phyloP scores from a whole-genome alignment of 2,113 vertebrate species.

The Pungitius pungitius region DNA sequence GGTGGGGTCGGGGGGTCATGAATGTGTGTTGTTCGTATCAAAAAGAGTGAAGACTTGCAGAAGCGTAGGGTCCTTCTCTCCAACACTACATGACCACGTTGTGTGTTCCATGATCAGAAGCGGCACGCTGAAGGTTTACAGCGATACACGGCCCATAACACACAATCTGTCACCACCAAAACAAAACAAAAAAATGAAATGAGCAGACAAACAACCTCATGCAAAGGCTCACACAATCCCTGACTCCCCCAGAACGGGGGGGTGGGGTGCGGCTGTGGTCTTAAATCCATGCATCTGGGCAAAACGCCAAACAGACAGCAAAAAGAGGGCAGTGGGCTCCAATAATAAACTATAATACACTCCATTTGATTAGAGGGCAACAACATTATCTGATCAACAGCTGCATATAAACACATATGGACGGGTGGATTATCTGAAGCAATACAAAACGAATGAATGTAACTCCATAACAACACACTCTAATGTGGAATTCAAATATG shows the following conservation, averaged over 20 bases:
- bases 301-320: constrained; percentile 67
- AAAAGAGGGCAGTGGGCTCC: constrained; percentile 50
- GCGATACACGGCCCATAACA: background rate
- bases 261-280: constrained; percentile 30
- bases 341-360: constrained; percentile 64
- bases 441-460: constrained; percentile 34
- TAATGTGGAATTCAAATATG: constrained; percentile 59
- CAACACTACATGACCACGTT: background rate
- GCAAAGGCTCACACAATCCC: constrained; percentile 15
- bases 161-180: background rate
- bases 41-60: constrained; percentile 67
- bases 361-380: constrained; percentile 65
- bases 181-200: constrained; percentile 17
- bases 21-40: constrained; percentile 70
- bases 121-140: background rate
- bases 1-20: constrained; percentile 64
- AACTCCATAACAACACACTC: constrained; percentile 37
- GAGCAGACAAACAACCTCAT: constrained; percentile 24
- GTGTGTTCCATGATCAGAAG: constrained; percentile 1
- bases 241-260: constrained; percentile 26
- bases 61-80: constrained; percentile 12
- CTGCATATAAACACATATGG: constrained; percentile 42
- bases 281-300: constrained; percentile 77
- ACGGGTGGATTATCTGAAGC: constrained; percentile 39
- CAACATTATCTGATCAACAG: constrained; percentile 51